These are phyloP conservation scores for Orussus abietinus DNA, from an alignment of 1,140 invertebrate species.

Conservation along the genomic window DNA sequence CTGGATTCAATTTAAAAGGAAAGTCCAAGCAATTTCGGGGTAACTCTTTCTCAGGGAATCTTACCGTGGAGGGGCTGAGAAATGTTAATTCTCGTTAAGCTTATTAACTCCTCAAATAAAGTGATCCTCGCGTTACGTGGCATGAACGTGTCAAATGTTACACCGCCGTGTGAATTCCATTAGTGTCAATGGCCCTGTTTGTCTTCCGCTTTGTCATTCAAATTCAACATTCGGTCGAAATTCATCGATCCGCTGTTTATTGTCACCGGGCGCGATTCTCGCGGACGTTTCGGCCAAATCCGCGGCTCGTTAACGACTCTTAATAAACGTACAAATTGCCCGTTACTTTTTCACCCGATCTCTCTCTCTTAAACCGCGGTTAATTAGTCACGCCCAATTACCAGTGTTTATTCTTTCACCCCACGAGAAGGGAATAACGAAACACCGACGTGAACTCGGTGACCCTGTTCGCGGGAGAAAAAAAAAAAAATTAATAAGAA, in stretches of 20 bases:
- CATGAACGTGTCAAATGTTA: slow-evolving; percentile 29
- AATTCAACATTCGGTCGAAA: too few species aligned
- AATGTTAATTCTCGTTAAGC: slow-evolving; percentile 12
- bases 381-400: too few species aligned
- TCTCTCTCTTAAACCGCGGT: slow-evolving; percentile 14
- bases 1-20: too few species aligned
- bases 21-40: slow-evolving; percentile 24
- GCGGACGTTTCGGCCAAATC: background rate
- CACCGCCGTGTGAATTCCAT: slow-evolving; percentile 31
- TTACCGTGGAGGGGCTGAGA: slow-evolving; percentile 15
- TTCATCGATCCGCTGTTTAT: too few species aligned
- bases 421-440: too few species aligned
- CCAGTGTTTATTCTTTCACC: too few species aligned
- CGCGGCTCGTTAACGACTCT: background rate
- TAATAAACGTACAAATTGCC: background rate
- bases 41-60: slow-evolving; percentile 27
- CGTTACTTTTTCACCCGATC: slow-evolving; percentile 15
- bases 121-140: background rate
- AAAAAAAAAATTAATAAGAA: too few species aligned
- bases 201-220: background rate
- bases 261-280: background rate
- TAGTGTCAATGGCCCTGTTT: slow-evolving; percentile 11
- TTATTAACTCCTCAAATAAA: slow-evolving; percentile 6
- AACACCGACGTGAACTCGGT: too few species aligned
- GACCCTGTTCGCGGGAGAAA: too few species aligned